Conservation (phyloP, 2,888 invertebrate genomes). For the Perithous albicinctus region DNA sequence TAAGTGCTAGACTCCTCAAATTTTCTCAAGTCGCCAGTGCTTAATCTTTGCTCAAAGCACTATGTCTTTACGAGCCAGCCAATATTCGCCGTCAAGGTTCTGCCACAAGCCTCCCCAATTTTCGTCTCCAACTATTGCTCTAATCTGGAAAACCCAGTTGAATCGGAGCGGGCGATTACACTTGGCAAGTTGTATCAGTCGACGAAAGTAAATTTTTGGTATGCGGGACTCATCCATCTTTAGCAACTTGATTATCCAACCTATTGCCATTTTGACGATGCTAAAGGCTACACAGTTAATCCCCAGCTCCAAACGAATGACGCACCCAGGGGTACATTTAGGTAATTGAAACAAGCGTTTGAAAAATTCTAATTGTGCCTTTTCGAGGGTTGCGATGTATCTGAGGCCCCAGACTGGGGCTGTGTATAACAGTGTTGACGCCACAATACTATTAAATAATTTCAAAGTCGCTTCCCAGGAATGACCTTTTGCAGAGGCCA, state of each 20-base stretch:
- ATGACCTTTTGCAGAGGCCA: constrained; percentile 6
- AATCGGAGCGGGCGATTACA: neutral
- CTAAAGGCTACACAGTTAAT: neutral
- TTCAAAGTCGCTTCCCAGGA: constrained; percentile 33
- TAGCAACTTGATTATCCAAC: constrained; percentile 27
- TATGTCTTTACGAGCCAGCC: constrained; percentile 18
- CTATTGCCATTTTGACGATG: neutral
- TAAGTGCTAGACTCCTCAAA: constrained; percentile 13
- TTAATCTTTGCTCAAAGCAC: neutral
- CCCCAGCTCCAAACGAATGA: constrained; percentile 12
- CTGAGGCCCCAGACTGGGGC: constrained; percentile 34
- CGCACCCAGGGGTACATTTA: constrained; percentile 21
- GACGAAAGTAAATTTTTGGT: constrained; percentile 19
- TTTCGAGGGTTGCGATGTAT: constrained; percentile 10
- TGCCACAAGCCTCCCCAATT: constrained; percentile 26
- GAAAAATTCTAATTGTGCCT: constrained; percentile 7
- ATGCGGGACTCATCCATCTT: constrained; percentile 31
- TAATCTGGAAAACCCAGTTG: constrained; percentile 25
- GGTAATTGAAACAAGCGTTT: constrained; percentile 27
- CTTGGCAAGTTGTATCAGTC: constrained; percentile 25
- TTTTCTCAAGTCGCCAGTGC: neutral
- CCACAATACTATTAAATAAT: constrained; percentile 21
- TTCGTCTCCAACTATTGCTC: neutral
- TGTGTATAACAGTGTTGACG: constrained; percentile 30
- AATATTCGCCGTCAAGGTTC: constrained; percentile 14